Conservation (phyloP, 2,888 invertebrate genomes). For the Eulithis testata region DNA sequence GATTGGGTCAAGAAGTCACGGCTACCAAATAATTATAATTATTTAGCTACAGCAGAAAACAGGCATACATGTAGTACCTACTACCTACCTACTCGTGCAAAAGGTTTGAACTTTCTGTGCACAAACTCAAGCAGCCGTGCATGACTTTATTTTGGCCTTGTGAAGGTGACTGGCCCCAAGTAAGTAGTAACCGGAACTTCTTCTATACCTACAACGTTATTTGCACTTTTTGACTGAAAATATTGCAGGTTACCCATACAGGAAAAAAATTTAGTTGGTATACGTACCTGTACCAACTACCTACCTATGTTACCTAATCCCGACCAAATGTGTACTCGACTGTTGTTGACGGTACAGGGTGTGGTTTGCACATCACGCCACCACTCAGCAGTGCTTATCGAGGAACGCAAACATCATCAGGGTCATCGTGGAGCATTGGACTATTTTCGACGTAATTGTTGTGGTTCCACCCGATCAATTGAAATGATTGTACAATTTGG, state of each 20-base stretch:
- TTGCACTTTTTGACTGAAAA: slow-evolving; percentile 33
- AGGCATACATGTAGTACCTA: background rate
- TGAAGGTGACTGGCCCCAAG: slow-evolving; percentile 57
- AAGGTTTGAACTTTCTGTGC: slow-evolving; percentile 39
- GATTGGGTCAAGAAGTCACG: too few relatives aligned
- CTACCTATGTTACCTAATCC: background rate
- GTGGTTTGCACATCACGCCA: slow-evolving; percentile 50
- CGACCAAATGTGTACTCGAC: slow-evolving; percentile 28
- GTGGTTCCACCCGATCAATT: slow-evolving; percentile 6
- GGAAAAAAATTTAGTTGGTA: slow-evolving; percentile 12
- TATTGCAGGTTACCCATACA: slow-evolving; percentile 1
- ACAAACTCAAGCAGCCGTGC: slow-evolving; percentile 47
- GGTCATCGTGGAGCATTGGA: slow-evolving; percentile 28
- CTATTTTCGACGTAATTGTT: slow-evolving; percentile 21
- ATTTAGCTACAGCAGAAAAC: background rate
- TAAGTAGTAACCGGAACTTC: slow-evolving; percentile 36
- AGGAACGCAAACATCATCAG: slow-evolving; percentile 43
- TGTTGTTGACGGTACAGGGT: slow-evolving; percentile 42
- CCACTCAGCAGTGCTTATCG: slow-evolving; percentile 54
- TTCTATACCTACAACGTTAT: slow-evolving; percentile 30
- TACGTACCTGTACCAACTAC: too few relatives aligned
- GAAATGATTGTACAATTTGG: too few relatives aligned
- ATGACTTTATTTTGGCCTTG: slow-evolving; percentile 55
- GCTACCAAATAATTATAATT: background rate
- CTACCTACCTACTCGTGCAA: too few relatives aligned